Evolutionary conservation across 2,797 vertebrate species (phyloP), one percentile per base, ranked within the genome.

Genomic region (Leptoclinus maculatus): DNA sequence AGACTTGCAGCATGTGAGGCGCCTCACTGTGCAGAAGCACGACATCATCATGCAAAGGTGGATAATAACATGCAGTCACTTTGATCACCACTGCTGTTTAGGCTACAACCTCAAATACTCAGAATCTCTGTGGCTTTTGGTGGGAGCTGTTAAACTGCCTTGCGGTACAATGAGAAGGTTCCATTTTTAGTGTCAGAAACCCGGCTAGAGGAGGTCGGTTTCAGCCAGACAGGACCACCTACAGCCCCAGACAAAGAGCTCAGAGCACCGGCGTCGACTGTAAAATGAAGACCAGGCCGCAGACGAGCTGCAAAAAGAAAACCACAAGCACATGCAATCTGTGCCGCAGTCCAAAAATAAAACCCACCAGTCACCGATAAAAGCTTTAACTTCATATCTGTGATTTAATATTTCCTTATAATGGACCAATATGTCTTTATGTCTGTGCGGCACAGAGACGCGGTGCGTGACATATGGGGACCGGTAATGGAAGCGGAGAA

Each of bases 161-260:
- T 13, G 8, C 38, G 36, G 59, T 14, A 49, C 43, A 68, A 73
- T 38, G 45, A 82, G 25, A 34, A 16, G 19, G 43, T 14, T 36
- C 36, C 76, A 51, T 71, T 84, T 85, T 74, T 83, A 67, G 62
- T n/a, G 60, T 74, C 56, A 66, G 57, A 82, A 69, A n/a, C 32
- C n/a, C 66, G 56, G 17, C 56, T 66, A 34, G 63, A 65, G 60
- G 57, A 60, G 81, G 19, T 16, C 3, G 21, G 81, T 84, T 87
- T 80, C 43, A 70, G 69, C 60, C 64, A 76, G 74, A 73, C 71
- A 0, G 71, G 80, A 87, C 83, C 86, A 82, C 84, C 86, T 77
- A 76, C 82, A 47, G 73, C 75, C 68, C 7, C 83, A 83, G 83
- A 87, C 85, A 83, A 81, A 85, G 81, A 86, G 71, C 83, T 45